These are phyloP conservation scores for Limulus polyphemus DNA, from an alignment of 2,888 invertebrate species.

Conservation along the genomic window DNA sequence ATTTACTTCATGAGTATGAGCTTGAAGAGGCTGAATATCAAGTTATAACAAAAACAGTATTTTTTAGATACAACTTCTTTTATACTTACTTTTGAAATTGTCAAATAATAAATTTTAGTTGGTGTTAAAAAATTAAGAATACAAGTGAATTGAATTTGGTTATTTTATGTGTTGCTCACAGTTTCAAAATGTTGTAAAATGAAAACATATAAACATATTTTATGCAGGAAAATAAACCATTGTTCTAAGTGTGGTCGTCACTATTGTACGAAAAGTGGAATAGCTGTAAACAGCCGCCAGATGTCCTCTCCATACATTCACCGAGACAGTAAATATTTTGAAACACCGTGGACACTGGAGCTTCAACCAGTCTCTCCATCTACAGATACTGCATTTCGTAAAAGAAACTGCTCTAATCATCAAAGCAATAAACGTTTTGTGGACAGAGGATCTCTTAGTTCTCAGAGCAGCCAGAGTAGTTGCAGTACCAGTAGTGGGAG, in stretches of 20 bases:
- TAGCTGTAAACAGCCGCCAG: neutral
- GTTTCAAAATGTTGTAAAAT: no score
- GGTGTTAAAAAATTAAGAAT: no score
- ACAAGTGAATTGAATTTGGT: no score
- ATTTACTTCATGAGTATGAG: no score
- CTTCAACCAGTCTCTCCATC: slow-evolving; percentile 14
- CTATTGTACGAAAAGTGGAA: slow-evolving; percentile 11
- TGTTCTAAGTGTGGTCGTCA: slow-evolving; percentile 20
- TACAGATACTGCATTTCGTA: slow-evolving; percentile 6
- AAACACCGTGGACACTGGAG: slow-evolving; percentile 22
- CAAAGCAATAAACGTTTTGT: slow-evolving; percentile 14
- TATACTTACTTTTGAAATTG: no score
- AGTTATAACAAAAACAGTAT: no score
- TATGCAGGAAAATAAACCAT: slow-evolving; percentile 4
- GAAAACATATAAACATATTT: no score
- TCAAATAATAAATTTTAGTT: no score
- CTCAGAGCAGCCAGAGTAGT: slow-evolving; percentile 22
- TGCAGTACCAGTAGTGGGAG: slow-evolving; percentile 44
- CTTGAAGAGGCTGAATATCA: no score
- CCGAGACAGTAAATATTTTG: slow-evolving; percentile 14
- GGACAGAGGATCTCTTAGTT: slow-evolving; percentile 23
- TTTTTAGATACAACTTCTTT: no score
- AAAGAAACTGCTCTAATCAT: slow-evolving; percentile 10
- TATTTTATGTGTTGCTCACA: no score
- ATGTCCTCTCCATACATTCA: slow-evolving; percentile 2